phyloP scores from a whole-genome alignment of 2,113 vertebrate genomes.

The Pogona vitticeps region DNA sequence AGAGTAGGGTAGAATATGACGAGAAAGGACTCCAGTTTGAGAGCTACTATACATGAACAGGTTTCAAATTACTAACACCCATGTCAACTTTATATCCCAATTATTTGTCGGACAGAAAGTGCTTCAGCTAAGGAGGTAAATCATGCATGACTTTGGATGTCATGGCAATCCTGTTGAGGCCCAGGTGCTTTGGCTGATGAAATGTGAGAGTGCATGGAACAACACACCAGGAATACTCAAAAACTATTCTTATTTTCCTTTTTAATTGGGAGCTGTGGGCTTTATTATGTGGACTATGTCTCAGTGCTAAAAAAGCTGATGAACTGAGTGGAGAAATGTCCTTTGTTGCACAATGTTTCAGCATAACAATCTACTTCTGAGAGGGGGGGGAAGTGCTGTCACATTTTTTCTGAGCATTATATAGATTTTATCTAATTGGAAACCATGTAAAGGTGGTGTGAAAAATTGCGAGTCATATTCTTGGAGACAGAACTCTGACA shows the following conservation, averaged over 20 bases:
- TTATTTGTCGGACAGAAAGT: slow-evolving; percentile 40
- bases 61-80: background rate
- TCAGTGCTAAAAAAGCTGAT: slow-evolving; percentile 22
- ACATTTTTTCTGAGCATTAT: background rate
- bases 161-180: slow-evolving; percentile 15
- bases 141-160: slow-evolving; percentile 22
- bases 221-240: background rate
- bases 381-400: background rate
- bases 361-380: background rate
- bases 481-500: background rate
- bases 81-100: slow-evolving; percentile 15
- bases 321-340: slow-evolving; percentile 33
- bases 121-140: slow-evolving; percentile 25
- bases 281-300: slow-evolving; percentile 44
- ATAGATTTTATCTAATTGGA: background rate
- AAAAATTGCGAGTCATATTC: background rate
- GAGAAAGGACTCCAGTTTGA: slow-evolving; percentile 2
- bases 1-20: background rate
- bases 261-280: slow-evolving; percentile 58
- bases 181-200: slow-evolving; percentile 29
- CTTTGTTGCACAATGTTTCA: slow-evolving; percentile 21
- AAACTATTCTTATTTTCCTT: slow-evolving; percentile 6
- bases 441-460: background rate
- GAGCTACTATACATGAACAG: slow-evolving; percentile 15
- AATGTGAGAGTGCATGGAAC: slow-evolving; percentile 26